Evolutionary conservation across 53 echinoderm and acorn worm genomes (phyloP).

Genomic region (Holothuria leucospilota): DNA sequence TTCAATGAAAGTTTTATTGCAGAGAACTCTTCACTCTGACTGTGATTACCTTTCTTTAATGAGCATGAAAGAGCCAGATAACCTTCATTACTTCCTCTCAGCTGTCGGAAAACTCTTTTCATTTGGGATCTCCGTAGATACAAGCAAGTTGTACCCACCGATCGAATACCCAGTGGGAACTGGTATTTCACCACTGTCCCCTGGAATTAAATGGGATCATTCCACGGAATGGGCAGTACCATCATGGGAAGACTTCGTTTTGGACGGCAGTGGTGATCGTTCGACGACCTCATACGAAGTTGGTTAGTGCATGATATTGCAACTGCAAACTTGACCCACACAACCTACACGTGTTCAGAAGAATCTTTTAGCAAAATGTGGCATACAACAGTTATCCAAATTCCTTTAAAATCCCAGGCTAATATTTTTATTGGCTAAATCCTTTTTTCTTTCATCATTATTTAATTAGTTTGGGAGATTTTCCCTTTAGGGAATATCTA

Average conservation of each 20-base stretch:
- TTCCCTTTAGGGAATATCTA: too few species aligned
- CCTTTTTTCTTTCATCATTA: too few species aligned
- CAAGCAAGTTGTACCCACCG: constrained; percentile 64
- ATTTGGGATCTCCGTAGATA: constrained; percentile 59
- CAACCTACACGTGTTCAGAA: too few species aligned
- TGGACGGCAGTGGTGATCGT: too few species aligned
- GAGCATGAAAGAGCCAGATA: constrained; percentile 68
- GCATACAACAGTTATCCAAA: too few species aligned
- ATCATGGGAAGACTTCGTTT: constrained; percentile 46
- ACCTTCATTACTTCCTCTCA: constrained; percentile 18
- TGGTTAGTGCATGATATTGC: too few species aligned
- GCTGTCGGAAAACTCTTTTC: constrained; percentile 73
- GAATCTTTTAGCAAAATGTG: too few species aligned
- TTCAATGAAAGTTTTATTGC: constrained; percentile 76
- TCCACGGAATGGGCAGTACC: constrained; percentile 81
- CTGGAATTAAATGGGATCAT: constrained; percentile 78
- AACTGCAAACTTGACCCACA: too few species aligned
- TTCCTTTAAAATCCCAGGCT: too few species aligned
- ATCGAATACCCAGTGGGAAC: constrained; percentile 72
- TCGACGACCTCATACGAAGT: too few species aligned
- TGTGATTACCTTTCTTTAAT: constrained; percentile 75
- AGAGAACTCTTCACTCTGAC: constrained; percentile 58
- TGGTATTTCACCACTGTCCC: constrained; percentile 72
- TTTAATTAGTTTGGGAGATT: too few species aligned
- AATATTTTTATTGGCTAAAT: too few species aligned